Evolutionary conservation across 1,140 invertebrate genomes (phyloP).

Genomic region (Amyelois transitella): DNA sequence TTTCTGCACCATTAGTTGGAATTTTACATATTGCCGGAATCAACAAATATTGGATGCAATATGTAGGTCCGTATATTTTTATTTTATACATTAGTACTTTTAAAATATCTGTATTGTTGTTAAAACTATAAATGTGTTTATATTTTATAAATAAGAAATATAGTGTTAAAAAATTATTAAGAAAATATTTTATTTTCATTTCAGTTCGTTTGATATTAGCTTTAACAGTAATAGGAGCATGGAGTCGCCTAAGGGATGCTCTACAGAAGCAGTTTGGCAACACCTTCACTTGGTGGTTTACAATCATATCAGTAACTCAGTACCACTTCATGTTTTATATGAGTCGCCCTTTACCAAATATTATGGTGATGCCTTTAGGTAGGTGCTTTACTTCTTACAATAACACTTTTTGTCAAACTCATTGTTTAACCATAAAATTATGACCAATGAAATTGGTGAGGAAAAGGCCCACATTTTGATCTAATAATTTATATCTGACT

Average conservation of each 20-base stretch:
- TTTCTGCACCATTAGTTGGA: conserved; percentile 86
- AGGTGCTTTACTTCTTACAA: conserved; percentile 55
- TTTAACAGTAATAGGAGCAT: conserved; percentile 82
- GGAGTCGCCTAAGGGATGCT: conserved; percentile 82
- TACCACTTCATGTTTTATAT: conserved; percentile 99
- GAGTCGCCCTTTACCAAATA: conserved; percentile 95
- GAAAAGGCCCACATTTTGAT: too few relatives aligned
- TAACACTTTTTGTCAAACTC: too few relatives aligned
- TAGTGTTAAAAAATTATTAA: background rate
- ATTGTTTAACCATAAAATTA: too few relatives aligned
- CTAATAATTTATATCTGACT: background rate
- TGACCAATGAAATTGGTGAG: too few relatives aligned
- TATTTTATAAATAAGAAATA: background rate
- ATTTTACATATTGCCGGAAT: conserved; percentile 81
- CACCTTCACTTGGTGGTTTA: conserved; percentile 87
- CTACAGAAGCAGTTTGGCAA: conserved; percentile 86
- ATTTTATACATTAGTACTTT: too few relatives aligned
- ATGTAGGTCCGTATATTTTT: conserved; percentile 83
- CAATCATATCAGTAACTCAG: conserved; percentile 90
- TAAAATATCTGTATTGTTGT: too few relatives aligned
- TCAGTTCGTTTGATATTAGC: conserved; percentile 89
- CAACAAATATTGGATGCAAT: conserved; percentile 93
- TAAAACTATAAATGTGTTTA: too few relatives aligned
- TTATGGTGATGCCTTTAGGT: conserved; percentile 95
- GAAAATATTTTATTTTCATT: conserved; percentile 49